Evolutionary conservation across 2,888 invertebrate species (phyloP).

Genomic region (Plutella xylostella): DNA sequence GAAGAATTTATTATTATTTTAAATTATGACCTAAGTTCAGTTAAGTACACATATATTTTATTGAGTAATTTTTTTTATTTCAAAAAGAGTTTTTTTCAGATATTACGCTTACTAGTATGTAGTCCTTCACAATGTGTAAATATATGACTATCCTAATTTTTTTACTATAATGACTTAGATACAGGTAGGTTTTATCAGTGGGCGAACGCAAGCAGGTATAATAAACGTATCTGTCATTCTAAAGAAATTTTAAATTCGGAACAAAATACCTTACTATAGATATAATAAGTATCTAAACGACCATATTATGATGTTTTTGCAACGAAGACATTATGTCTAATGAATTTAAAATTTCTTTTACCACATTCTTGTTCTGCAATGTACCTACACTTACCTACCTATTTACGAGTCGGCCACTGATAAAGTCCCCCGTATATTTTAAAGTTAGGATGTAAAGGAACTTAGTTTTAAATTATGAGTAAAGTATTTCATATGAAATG

Average conservation of each 20-base stretch:
- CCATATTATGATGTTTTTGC: neutral
- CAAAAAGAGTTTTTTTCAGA: conserved; percentile 8
- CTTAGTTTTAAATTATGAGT: neutral
- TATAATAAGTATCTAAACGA: neutral
- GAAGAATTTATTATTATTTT: conserved; percentile 14
- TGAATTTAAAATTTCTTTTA: no score
- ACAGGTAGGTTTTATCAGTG: neutral
- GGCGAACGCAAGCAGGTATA: no score
- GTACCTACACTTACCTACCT: no score
- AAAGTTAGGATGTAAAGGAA: neutral
- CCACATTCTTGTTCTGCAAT: no score
- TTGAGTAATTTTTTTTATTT: conserved; percentile 17
- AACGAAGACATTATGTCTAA: no score
- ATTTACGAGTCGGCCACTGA: no score
- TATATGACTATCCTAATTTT: neutral
- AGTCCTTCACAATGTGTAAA: conserved; percentile 7
- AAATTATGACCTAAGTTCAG: conserved; percentile 18
- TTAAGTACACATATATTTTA: conserved; percentile 17
- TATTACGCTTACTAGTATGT: conserved; percentile 22
- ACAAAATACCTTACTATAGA: no score
- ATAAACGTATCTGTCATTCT: no score
- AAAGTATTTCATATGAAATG: neutral
- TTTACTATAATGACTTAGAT: neutral
- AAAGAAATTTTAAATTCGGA: no score
- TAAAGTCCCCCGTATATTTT: no score